A percentile compares a stretch with the other conserved stretches of the same genome.
Evolutionary conservation across 2,797 vertebrate species (phyloP).

Genomic region (Phataginus tricuspis): DNA sequence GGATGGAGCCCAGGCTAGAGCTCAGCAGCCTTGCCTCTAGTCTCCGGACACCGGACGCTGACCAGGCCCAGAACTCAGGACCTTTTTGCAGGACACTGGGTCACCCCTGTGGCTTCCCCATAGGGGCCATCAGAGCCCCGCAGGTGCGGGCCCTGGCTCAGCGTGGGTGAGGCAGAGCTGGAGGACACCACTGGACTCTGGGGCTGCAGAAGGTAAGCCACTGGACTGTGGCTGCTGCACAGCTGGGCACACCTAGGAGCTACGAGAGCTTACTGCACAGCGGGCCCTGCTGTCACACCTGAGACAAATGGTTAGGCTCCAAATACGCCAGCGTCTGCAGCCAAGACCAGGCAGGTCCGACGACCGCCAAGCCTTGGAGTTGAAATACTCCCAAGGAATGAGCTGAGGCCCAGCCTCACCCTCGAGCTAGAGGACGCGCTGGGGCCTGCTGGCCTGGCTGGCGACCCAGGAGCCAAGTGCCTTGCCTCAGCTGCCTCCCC

Average conservation of each 20-base stretch:
- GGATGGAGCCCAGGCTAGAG: background rate
- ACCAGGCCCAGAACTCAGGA: background rate
- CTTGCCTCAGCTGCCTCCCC: background rate
- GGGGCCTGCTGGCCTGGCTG: constrained; percentile 58
- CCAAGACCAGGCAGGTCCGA: constrained; percentile 67
- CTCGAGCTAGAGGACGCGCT: constrained; percentile 71
- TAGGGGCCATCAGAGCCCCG: background rate
- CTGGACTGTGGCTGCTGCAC: background rate
- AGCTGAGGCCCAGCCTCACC: constrained; percentile 79
- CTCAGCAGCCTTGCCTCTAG: background rate
- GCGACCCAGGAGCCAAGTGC: background rate
- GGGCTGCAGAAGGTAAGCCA: background rate
- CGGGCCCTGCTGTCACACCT: fast-evolving
- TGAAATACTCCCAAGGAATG: constrained; percentile 47
- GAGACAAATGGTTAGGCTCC: background rate
- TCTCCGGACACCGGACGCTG: background rate
- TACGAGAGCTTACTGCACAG: background rate
- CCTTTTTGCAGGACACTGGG: background rate
- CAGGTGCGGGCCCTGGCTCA: background rate
- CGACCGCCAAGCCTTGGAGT: background rate
- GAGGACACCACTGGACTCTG: fast-evolving
- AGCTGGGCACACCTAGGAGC: background rate
- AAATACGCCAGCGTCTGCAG: background rate
- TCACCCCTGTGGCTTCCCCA: no score
- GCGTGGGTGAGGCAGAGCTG: background rate